Evolutionary conservation across 2,113 vertebrate species (phyloP), one percentile per base, ranked within the genome.

Genomic region (Percopsis transmontana): DNA sequence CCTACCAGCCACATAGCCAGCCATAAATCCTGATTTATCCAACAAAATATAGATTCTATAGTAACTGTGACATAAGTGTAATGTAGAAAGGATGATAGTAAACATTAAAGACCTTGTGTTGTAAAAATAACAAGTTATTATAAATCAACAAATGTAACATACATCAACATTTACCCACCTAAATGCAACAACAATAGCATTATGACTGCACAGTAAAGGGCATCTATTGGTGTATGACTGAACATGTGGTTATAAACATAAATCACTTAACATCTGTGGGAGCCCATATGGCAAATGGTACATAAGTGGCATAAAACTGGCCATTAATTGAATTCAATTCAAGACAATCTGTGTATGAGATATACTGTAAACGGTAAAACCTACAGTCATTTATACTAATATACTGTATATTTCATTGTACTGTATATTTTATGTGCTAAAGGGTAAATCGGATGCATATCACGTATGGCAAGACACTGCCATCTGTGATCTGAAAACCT

Each of bases 211-310:
- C 51, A 65, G 66, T 69, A 68, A 83, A 75, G 65, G 59, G 63
- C 69, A 66, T 79, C 59, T 63, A 79, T 85, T 83, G 81, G 52
- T 62, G 50, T 51, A 48, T 42, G 23, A 47, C 63, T 81, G 76
- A 83, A 74, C 71, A 79, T 64, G 68, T 70, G 55, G 71, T 50
- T 57, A 57, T 47, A 62, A 40, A 66, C 65, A 62, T 38, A 58
- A 79, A 77, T 48, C 53, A 66, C 21, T 64, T 74, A 72, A 62
- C 72, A 62, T 53, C 68, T 62, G 58, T 81, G 60, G 41, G 42
- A 52, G 1, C 58, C 72, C 80, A 84, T 81, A 83, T 77, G 85
- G 81, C 72, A 57, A 39, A 54, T 61, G 20, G 55, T 13, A 62
- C 77, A 72, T 53, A 78, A 76, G 70, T 70, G 15, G 62, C 72